A percentile compares a stretch with the other conserved stretches of the same genome.
These are phyloP conservation scores for Ganaspis brasiliensis DNA, from an alignment of 2,888 invertebrate genomes.

Conservation along the genomic window DNA sequence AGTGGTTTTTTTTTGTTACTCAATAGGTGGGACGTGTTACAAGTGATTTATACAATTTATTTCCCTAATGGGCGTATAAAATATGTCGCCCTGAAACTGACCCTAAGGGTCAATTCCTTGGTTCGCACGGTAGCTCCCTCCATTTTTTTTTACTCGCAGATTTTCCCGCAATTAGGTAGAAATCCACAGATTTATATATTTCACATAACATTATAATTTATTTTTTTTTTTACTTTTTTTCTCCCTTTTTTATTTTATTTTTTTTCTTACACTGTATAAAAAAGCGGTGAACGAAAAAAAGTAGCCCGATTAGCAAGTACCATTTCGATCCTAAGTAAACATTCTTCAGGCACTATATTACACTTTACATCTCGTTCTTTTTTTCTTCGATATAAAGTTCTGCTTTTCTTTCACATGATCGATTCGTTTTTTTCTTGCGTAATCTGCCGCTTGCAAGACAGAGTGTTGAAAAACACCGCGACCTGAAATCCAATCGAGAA, in stretches of 20 bases:
- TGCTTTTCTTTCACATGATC: not conserved
- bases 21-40: not conserved
- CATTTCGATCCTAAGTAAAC: constrained; percentile 31
- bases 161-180: not conserved
- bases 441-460: not conserved
- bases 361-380: not conserved
- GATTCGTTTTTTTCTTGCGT: not conserved
- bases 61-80: constrained; percentile 31
- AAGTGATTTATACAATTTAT: constrained; percentile 41
- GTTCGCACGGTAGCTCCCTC: constrained; percentile 36
- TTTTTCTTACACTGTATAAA: not conserved
- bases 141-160: not conserved
- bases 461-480: not conserved
- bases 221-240: too few relatives aligned
- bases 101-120: not conserved
- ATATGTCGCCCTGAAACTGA: not conserved
- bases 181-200: too few relatives aligned
- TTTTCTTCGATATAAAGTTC: not conserved
- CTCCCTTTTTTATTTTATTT: too few relatives aligned
- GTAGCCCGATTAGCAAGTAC: constrained; percentile 20
- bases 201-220: not conserved
- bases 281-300: constrained; percentile 7
- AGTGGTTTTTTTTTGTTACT: not conserved
- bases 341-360: not conserved
- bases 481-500: constrained; percentile 9